Evolutionary conservation across 1,140 invertebrate genomes (phyloP).

Genomic region (Ylistrum balloti): DNA sequence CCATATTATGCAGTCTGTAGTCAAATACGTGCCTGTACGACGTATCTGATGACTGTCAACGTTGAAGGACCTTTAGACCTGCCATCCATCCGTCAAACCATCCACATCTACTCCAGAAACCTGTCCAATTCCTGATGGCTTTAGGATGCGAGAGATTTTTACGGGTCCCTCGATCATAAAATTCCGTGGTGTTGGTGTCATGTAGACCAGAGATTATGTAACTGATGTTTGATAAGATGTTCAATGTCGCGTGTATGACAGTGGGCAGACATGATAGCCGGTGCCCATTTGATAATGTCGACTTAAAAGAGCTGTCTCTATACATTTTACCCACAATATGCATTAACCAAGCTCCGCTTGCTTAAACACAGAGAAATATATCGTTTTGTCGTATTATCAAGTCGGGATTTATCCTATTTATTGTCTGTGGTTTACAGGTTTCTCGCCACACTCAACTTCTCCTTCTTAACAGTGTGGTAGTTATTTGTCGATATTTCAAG

Average conservation of each 20-base stretch:
- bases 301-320: too few relatives aligned
- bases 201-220: background rate
- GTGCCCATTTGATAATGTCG: too few relatives aligned
- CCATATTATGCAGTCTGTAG: background rate
- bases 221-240: background rate
- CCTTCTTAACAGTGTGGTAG: too few relatives aligned
- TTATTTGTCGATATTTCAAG: too few relatives aligned
- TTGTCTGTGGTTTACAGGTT: too few relatives aligned
- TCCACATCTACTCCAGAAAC: background rate
- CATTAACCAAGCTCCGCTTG: too few relatives aligned
- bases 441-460: too few relatives aligned
- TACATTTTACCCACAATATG: background rate
- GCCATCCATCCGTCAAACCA: background rate
- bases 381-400: too few relatives aligned
- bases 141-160: background rate
- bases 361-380: too few relatives aligned
- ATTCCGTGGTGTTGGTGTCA: background rate
- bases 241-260: background rate
- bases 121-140: conserved; percentile 1
- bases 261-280: background rate
- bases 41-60: background rate
- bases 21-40: background rate
- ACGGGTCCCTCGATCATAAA: background rate
- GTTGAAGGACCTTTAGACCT: background rate
- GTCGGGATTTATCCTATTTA: too few relatives aligned